phyloP scores from a whole-genome alignment of 2,797 vertebrate genomes.

The Siniperca scherzeri region DNA sequence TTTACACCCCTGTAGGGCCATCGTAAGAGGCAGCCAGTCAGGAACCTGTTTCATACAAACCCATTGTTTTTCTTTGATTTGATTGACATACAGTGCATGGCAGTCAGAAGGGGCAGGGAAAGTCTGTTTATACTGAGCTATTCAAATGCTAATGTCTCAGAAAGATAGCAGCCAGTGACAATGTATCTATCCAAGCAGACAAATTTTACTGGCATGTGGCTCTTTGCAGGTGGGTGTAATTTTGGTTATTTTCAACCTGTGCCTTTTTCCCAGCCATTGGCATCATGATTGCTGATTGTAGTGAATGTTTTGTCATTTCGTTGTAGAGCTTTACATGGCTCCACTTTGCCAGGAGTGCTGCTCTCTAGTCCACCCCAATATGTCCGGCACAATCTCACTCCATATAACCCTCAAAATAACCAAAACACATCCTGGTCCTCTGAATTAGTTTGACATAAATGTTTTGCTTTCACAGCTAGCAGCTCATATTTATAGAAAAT shows the following conservation, averaged over 20 bases:
- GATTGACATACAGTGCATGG: conserved; percentile 29
- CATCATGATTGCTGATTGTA: conserved; percentile 22
- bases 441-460: conserved; percentile 6
- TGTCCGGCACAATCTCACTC: neutral
- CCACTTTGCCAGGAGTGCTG: conserved; percentile 7
- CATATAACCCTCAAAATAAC: conserved; percentile 2
- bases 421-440: neutral
- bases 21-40: neutral
- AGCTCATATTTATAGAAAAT: conserved; percentile 2
- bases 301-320: conserved; percentile 21
- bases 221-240: conserved; percentile 38
- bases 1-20: neutral
- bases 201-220: conserved; percentile 18
- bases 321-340: conserved; percentile 15
- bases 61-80: conserved; percentile 34
- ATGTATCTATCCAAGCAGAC: conserved; percentile 41
- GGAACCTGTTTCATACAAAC: conserved; percentile 4
- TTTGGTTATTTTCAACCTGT: conserved; percentile 37
- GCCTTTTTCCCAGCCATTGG: neutral
- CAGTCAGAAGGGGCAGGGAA: conserved; percentile 26
- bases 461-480: neutral
- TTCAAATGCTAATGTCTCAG: conserved; percentile 59
- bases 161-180: conserved; percentile 35
- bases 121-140: conserved; percentile 30
- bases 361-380: conserved; percentile 13